These are phyloP conservation scores for Rhagologus leucostigma DNA, from an alignment of 2,113 vertebrate species.

Conservation along the genomic window DNA sequence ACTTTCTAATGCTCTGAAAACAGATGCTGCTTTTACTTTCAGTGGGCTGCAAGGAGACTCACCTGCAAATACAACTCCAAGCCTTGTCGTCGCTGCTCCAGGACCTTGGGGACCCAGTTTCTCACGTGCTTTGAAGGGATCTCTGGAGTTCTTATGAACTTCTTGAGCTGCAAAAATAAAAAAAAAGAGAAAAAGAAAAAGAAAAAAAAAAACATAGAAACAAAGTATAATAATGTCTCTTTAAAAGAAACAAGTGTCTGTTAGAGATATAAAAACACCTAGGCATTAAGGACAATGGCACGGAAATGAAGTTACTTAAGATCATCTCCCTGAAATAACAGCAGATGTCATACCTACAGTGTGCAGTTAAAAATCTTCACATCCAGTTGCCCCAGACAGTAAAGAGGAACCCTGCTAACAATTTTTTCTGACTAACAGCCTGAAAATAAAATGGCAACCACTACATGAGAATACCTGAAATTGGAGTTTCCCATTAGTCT, in stretches of 20 bases:
- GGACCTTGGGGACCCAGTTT: conserved; percentile 96
- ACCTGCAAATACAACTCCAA: conserved; percentile 95
- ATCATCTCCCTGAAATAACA: background rate
- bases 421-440: background rate
- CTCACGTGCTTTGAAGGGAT: conserved; percentile 97
- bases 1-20: background rate
- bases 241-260: background rate
- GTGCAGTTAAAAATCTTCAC: background rate
- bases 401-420: background rate
- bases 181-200: background rate
- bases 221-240: background rate
- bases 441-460: background rate
- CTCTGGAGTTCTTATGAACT: conserved; percentile 93
- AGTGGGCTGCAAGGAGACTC: background rate
- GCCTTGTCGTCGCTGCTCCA: conserved; percentile 92
- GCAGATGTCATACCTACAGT: background rate
- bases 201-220: background rate
- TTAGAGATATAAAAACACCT: background rate
- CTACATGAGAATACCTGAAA: background rate
- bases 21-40: background rate
- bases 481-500: background rate
- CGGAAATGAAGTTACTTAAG: background rate
- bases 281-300: background rate
- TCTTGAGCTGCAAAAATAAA: conserved; percentile 84
- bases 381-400: background rate